Evolutionary conservation across 2,888 invertebrate species (phyloP).

Genomic region (Diplazon laetatorius): DNA sequence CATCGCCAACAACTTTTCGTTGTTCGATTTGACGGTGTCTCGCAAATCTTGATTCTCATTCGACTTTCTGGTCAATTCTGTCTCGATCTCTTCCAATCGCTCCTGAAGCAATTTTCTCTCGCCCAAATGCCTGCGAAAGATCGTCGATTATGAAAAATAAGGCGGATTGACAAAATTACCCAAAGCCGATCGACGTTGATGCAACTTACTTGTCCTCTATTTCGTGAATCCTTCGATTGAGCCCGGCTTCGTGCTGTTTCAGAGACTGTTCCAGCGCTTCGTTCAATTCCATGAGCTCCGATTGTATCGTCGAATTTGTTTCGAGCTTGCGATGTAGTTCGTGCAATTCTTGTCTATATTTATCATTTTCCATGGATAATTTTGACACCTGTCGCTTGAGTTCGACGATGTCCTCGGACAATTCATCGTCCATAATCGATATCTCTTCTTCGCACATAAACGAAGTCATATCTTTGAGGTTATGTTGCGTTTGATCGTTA

Average conservation of each 20-base stretch:
- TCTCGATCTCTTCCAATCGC: slow-evolving; percentile 57
- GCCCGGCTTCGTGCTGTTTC: slow-evolving; percentile 14
- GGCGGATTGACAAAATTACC: too few relatives aligned
- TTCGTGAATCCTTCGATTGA: slow-evolving; percentile 57
- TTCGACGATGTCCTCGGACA: slow-evolving; percentile 33
- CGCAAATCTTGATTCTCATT: slow-evolving; percentile 57
- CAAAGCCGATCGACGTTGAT: too few relatives aligned
- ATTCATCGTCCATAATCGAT: slow-evolving; percentile 40
- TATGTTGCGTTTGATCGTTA: slow-evolving; percentile 25
- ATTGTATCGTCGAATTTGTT: slow-evolving; percentile 63
- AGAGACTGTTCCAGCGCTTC: slow-evolving; percentile 66
- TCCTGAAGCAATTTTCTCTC: slow-evolving; percentile 51
- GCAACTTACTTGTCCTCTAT: slow-evolving; percentile 59
- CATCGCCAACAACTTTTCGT: slow-evolving; percentile 52
- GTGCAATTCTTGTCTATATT: slow-evolving; percentile 70
- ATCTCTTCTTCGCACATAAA: slow-evolving; percentile 44
- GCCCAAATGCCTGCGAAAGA: slow-evolving; percentile 44
- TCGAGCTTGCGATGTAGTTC: slow-evolving; percentile 68
- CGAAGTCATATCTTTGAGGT: slow-evolving; percentile 61
- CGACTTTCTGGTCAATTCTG: slow-evolving; percentile 36
- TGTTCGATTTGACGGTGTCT: slow-evolving; percentile 34
- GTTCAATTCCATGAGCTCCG: slow-evolving; percentile 68
- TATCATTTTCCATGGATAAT: slow-evolving; percentile 66
- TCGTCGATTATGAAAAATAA: too few relatives aligned
- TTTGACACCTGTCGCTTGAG: slow-evolving; percentile 55